Percentiles rank a stretch among this genome's conserved stretches.
These are phyloP conservation scores for Mya arenaria DNA, from an alignment of 1,140 invertebrate species.

Conservation along the genomic window DNA sequence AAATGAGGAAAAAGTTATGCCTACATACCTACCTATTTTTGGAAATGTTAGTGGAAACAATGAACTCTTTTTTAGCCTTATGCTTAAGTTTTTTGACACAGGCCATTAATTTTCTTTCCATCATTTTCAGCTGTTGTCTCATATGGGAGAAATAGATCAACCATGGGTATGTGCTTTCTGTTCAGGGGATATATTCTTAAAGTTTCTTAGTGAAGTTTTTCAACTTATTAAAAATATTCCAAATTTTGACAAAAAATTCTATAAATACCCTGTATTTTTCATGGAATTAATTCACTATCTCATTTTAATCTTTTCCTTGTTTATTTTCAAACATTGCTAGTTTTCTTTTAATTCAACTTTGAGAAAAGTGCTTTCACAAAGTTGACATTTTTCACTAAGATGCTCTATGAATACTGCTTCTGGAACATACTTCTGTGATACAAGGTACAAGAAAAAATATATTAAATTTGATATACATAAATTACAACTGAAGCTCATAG, in stretches of 20 bases:
- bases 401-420: too few relatives aligned
- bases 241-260: background rate
- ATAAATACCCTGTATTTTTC: background rate
- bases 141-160: slow-evolving; percentile 95
- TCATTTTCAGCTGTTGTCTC: slow-evolving; percentile 86
- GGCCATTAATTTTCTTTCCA: too few relatives aligned
- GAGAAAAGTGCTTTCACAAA: too few relatives aligned
- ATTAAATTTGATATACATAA: too few relatives aligned
- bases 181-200: background rate
- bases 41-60: background rate
- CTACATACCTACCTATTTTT: background rate
- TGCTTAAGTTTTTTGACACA: slow-evolving; percentile 2
- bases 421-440: too few relatives aligned
- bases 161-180: slow-evolving; percentile 89
- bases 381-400: too few relatives aligned
- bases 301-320: background rate
- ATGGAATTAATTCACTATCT: background rate
- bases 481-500: too few relatives aligned
- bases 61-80: background rate
- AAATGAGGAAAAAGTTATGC: background rate
- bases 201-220: background rate
- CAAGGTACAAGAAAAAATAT: too few relatives aligned
- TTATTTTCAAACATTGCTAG: background rate
- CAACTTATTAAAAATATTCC: background rate
- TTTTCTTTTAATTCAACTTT: too few relatives aligned